These are phyloP conservation scores for Prunella himalayana DNA, from an alignment of 2,113 vertebrate species.

Conservation along the genomic window DNA sequence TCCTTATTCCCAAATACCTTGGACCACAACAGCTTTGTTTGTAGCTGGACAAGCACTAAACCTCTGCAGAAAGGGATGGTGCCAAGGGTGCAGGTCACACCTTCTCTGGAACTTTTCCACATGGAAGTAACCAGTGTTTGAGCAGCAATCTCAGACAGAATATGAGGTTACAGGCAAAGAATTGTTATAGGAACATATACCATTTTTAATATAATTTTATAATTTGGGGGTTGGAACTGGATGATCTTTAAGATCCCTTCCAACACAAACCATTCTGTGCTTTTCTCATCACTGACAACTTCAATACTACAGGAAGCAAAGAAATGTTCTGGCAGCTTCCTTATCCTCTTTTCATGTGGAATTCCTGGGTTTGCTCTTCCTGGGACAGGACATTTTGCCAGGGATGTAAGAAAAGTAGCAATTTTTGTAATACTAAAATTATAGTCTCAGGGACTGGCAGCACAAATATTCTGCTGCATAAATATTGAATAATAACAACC, in stretches of 20 bases:
- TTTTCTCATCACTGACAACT: background rate
- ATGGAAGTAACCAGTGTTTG: background rate
- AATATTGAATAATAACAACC: background rate
- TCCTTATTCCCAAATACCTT: background rate
- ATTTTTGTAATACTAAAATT: background rate
- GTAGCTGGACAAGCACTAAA: background rate
- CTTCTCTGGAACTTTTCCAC: background rate
- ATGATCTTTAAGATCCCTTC: background rate
- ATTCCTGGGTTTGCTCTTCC: background rate
- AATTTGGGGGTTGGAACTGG: background rate
- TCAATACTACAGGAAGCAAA: background rate
- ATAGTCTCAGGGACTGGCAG: background rate
- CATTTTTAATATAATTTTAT: background rate
- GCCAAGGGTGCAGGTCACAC: background rate
- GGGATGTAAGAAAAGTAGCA: background rate
- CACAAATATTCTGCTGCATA: background rate
- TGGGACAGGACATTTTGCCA: background rate
- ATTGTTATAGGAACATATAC: background rate
- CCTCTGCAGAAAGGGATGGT: background rate
- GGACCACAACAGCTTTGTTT: fast-evolving
- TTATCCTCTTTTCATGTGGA: background rate
- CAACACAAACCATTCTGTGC: background rate
- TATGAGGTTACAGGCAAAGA: background rate
- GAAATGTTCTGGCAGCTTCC: background rate
- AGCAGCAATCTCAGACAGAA: background rate